These are phyloP conservation scores for Lordiphosa stackelbergi DNA, from an alignment of 1,140 invertebrate genomes.

Conservation along the genomic window DNA sequence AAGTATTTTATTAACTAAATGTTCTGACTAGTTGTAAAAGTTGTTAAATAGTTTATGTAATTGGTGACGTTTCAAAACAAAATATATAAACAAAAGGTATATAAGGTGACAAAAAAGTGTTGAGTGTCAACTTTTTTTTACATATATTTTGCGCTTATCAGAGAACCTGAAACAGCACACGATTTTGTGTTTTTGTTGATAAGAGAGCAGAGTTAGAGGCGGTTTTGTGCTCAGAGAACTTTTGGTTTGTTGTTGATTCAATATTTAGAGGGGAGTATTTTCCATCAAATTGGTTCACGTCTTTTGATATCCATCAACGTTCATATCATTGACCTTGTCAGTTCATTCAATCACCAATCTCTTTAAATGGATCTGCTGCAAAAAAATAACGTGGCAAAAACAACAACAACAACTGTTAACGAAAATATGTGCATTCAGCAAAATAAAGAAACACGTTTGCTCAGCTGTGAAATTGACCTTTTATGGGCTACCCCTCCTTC, in stretches of 20 bases:
- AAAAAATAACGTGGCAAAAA: constrained; percentile 53
- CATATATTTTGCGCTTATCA: constrained; percentile 30
- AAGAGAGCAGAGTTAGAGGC: constrained; percentile 24
- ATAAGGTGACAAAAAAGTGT: constrained; percentile 13
- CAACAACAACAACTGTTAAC: constrained; percentile 32
- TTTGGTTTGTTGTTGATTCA: neutral
- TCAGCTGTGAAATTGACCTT: constrained; percentile 72
- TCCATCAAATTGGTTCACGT: constrained; percentile 42
- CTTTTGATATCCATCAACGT: constrained; percentile 18
- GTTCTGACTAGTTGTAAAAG: neutral
- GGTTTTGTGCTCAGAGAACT: constrained; percentile 6
- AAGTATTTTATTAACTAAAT: constrained; percentile 12
- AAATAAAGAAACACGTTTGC: constrained; percentile 61
- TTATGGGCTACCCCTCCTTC: constrained; percentile 43
- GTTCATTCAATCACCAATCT: constrained; percentile 28
- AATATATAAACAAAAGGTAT: constrained; percentile 21
- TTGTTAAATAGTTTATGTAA: constrained; percentile 15
- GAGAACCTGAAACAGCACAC: constrained; percentile 21
- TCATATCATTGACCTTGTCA: constrained; percentile 56
- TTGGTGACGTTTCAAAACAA: neutral
- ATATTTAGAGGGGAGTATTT: neutral
- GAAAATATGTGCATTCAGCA: constrained; percentile 19
- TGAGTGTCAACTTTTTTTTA: constrained; percentile 17
- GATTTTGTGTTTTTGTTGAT: constrained; percentile 42
- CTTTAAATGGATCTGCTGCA: constrained; percentile 51